phyloP scores from a whole-genome alignment of 2,888 invertebrate species.

The Aspidapion aeneum region DNA sequence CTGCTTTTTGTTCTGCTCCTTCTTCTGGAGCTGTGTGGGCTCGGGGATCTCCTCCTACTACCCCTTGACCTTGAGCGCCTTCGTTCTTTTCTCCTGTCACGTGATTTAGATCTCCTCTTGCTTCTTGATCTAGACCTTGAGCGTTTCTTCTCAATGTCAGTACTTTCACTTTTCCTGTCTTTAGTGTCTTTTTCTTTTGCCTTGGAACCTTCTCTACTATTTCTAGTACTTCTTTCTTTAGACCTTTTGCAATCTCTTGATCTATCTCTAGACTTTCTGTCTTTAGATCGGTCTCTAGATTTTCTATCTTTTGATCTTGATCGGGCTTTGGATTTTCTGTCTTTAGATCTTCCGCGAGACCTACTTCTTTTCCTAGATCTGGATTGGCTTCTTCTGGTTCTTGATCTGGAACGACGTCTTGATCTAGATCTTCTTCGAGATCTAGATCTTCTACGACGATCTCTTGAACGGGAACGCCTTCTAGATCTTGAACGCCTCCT shows the following conservation, averaged over 20 bases:
- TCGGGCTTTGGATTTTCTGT: slow-evolving; percentile 27
- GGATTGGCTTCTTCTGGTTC: slow-evolving; percentile 29
- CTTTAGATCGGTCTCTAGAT: slow-evolving; percentile 17
- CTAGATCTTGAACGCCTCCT: slow-evolving; percentile 57
- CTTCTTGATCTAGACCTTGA: slow-evolving; percentile 56
- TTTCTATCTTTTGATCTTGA: slow-evolving; percentile 16
- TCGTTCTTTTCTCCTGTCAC: slow-evolving; percentile 53
- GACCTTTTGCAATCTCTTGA: slow-evolving; percentile 33
- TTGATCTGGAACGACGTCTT: slow-evolving; percentile 25
- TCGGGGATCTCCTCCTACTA: slow-evolving; percentile 49
- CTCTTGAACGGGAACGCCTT: slow-evolving; percentile 48
- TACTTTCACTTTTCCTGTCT: slow-evolving; percentile 34
- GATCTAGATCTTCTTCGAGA: slow-evolving; percentile 40
- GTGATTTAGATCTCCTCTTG: slow-evolving; percentile 52
- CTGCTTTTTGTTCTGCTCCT: slow-evolving; percentile 44
- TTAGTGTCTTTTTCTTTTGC: slow-evolving; percentile 33
- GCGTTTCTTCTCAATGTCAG: slow-evolving; percentile 38
- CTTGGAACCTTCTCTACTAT: slow-evolving; percentile 35
- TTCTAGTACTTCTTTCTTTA: slow-evolving; percentile 35
- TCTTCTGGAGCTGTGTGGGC: slow-evolving; percentile 40
- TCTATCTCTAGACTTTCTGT: slow-evolving; percentile 30
- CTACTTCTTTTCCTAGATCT: slow-evolving; percentile 47
- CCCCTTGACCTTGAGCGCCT: slow-evolving; percentile 51
- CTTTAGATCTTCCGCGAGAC: slow-evolving; percentile 36
- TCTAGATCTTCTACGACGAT: slow-evolving; percentile 56